Conservation (phyloP, 2,113 vertebrate species). For the Mus pahari region DNA sequence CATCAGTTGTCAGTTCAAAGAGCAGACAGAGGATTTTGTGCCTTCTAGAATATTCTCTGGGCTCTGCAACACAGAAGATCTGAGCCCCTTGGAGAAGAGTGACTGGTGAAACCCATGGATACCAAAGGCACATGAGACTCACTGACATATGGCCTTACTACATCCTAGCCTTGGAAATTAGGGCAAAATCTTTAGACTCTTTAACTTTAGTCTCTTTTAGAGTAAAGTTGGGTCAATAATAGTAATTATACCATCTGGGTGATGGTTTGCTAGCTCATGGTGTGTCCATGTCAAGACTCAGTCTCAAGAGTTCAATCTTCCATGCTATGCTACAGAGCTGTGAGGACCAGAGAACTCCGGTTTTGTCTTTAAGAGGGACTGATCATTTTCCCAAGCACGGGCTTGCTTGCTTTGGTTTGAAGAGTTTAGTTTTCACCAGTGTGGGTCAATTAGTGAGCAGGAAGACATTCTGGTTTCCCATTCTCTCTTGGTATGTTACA, state of each 20-base stretch:
- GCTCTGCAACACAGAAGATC: no score
- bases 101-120: no score
- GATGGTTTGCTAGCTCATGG: background rate
- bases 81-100: accelerated
- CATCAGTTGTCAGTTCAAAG: background rate
- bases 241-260: background rate
- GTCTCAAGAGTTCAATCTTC: background rate
- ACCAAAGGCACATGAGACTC: background rate
- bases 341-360: background rate
- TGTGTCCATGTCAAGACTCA: background rate
- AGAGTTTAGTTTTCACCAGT: background rate
- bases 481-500: no score
- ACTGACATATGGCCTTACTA: background rate
- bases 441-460: background rate
- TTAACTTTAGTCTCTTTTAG: background rate
- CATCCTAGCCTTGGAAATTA: accelerated
- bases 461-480: background rate
- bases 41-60: background rate
- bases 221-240: background rate
- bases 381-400: background rate
- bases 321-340: background rate
- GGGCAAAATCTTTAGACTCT: background rate
- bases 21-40: background rate
- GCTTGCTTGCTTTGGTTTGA: background rate
- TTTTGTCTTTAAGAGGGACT: background rate